Conservation (phyloP, 2,797 vertebrate genomes). For the Anguilla obscura region DNA sequence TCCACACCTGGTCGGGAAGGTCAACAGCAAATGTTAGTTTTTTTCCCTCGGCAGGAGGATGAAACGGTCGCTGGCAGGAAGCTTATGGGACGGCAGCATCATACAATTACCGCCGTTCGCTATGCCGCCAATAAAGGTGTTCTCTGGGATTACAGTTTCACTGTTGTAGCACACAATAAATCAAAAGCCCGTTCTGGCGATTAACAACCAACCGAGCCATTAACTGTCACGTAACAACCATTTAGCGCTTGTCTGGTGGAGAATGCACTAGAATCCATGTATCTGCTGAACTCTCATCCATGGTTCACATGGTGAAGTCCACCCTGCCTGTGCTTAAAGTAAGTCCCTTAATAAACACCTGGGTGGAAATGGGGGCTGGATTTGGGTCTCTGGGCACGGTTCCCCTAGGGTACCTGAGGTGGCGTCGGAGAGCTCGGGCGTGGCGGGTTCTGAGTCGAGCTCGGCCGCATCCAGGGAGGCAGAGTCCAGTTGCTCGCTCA, state of each 20-base stretch:
- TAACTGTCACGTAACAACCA: not conserved
- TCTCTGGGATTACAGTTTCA: not conserved
- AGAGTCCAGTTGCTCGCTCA: slow-evolving; percentile 90
- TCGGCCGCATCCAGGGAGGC: slow-evolving; percentile 86
- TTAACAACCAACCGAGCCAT: not conserved
- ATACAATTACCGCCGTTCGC: not conserved
- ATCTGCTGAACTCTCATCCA: not conserved
- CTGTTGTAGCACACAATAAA: too few relatives aligned
- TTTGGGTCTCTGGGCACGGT: not conserved
- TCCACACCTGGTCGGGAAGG: slow-evolving; percentile 58
- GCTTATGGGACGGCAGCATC: not conserved
- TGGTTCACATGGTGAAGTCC: not conserved
- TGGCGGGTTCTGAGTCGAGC: slow-evolving; percentile 76
- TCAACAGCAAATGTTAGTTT: not conserved
- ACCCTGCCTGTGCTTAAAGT: not conserved
- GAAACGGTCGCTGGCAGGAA: not conserved
- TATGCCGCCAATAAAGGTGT: not conserved
- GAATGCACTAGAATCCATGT: not conserved
- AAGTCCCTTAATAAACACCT: not conserved
- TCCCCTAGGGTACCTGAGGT: slow-evolving; percentile 61
- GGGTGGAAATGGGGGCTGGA: not conserved
- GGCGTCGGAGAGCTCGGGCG: slow-evolving; percentile 62
- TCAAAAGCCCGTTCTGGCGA: not conserved
- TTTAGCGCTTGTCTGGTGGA: not conserved
- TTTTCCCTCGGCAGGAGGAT: not conserved